A percentile compares a stretch with the other conserved stretches of the same genome.
phyloP scores from a whole-genome alignment of 2,797 vertebrate species.

The Zalophus californianus region DNA sequence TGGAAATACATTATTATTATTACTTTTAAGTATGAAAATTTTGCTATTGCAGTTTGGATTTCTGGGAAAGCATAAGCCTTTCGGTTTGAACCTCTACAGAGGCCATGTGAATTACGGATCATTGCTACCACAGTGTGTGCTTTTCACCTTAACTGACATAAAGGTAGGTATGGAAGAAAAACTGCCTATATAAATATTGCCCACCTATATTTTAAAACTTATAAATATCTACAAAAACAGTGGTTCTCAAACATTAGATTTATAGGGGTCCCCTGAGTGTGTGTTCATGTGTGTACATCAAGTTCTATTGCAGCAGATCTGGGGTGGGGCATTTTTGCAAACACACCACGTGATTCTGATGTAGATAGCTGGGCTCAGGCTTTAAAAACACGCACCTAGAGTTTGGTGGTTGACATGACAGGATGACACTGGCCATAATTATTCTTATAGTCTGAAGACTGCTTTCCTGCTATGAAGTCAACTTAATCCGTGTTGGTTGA shows the following conservation, averaged over 20 bases:
- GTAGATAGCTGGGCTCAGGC: background rate
- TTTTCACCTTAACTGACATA: background rate
- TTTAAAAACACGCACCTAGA: background rate
- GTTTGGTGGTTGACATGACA: background rate
- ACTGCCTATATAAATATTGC: background rate
- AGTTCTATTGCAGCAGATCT: background rate
- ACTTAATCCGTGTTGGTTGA: background rate
- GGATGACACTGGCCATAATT: background rate
- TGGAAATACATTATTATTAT: background rate
- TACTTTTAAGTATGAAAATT: constrained; percentile 2
- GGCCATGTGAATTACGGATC: background rate
- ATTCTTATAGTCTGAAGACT: background rate
- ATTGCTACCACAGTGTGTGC: background rate
- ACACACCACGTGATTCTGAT: background rate
- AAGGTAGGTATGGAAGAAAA: background rate
- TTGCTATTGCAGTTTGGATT: background rate
- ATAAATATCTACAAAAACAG: background rate
- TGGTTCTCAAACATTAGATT: background rate
- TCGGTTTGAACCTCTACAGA: background rate
- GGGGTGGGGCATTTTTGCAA: background rate
- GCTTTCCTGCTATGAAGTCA: constrained; percentile 18
- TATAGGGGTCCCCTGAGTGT: background rate
- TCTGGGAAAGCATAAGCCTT: background rate
- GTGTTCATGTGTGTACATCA: background rate
- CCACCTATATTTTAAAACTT: background rate